These are phyloP conservation scores for Oligia strigilis DNA, from an alignment of 2,888 invertebrate genomes.

Conservation along the genomic window DNA sequence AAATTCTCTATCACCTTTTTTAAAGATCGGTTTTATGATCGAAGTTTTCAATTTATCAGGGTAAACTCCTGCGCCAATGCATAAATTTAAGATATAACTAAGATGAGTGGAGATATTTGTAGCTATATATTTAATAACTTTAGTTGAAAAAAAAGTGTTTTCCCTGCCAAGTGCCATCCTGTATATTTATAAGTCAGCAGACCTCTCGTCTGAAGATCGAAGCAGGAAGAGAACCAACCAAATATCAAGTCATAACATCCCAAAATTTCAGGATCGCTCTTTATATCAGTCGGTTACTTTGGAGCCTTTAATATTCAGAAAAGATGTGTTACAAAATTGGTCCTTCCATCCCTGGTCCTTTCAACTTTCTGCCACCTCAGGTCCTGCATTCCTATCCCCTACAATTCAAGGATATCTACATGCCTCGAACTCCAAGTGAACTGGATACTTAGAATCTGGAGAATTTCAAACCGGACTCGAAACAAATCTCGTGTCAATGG, in stretches of 20 bases:
- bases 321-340: neutral
- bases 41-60: too few species aligned
- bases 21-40: too few species aligned
- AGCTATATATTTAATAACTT: too few species aligned
- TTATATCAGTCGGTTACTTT: neutral
- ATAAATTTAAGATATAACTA: too few species aligned
- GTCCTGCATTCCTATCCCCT: constrained; percentile 29
- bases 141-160: too few species aligned
- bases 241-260: neutral
- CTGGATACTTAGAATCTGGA: constrained; percentile 27
- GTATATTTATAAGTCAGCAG: neutral
- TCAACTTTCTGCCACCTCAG: constrained; percentile 6
- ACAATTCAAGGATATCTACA: constrained; percentile 49
- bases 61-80: too few species aligned
- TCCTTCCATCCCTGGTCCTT: neutral
- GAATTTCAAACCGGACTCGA: constrained; percentile 54
- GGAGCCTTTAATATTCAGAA: neutral
- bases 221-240: too few species aligned
- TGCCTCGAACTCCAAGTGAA: constrained; percentile 33
- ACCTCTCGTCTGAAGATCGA: too few species aligned
- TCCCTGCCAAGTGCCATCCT: too few species aligned
- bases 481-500: constrained; percentile 17
- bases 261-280: neutral
- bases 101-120: too few species aligned
- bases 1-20: too few species aligned